Conservation (phyloP, 2,113 vertebrate genomes). For the Cinclus mexicanus region DNA sequence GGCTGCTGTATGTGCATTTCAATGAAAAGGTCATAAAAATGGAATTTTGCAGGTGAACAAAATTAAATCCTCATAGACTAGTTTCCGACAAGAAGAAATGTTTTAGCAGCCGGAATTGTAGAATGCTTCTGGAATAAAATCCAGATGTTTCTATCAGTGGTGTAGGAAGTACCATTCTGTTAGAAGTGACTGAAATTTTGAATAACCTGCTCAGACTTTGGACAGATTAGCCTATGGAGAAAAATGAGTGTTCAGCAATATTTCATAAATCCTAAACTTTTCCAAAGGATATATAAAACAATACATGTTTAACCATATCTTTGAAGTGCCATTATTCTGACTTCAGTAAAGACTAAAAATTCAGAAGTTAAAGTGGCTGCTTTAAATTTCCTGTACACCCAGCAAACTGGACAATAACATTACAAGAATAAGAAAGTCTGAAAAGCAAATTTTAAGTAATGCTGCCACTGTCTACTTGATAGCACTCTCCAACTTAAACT, state of each 20-base stretch:
- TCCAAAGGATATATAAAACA: background rate
- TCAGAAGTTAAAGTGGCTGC: background rate
- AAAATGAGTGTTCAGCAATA: background rate
- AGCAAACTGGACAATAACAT: background rate
- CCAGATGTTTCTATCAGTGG: slow-evolving; percentile 12
- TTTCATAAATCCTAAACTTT: background rate
- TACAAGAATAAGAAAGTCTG: background rate
- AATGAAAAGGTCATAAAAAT: background rate
- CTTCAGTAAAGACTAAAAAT: background rate
- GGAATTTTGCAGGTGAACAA: slow-evolving; percentile 36
- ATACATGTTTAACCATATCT: background rate
- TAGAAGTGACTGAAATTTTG: background rate
- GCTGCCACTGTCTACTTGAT: background rate
- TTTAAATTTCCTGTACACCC: background rate
- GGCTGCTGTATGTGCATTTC: background rate
- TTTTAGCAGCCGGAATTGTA: background rate
- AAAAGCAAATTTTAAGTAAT: background rate
- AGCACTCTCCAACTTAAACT: background rate
- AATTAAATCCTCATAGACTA: slow-evolving; percentile 11
- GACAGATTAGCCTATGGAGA: background rate
- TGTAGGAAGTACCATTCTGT: background rate
- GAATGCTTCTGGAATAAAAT: slow-evolving; percentile 15
- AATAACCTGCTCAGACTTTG: background rate
- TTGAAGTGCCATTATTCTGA: background rate
- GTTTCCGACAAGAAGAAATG: background rate